Evolutionary conservation across 2,113 vertebrate species (phyloP), one percentile per base, ranked within the genome.

Genomic region (Chelonoidis abingdonii): DNA sequence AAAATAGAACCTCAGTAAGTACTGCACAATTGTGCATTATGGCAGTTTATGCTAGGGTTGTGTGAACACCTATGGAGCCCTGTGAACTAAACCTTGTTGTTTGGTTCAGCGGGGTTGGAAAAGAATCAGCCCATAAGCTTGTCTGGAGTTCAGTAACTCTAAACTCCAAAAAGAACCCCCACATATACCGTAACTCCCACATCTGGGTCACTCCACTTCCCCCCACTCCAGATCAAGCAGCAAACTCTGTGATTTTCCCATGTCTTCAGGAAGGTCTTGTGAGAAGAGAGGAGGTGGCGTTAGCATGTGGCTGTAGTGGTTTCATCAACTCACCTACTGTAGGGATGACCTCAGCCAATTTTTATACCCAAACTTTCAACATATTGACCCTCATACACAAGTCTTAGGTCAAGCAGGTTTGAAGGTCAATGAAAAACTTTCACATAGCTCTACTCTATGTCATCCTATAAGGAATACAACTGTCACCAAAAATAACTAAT

Each of bases 121-220:
- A 52, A 11, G 0, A 5, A 75, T 53, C 72, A 2, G 1, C 3
- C 22, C 65, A 24, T 49, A 25, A 29, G 56, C 0, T 1, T 10
- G 10, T 4, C 24, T 27, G 9, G 35, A 19, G 10, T 24, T 2
- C 17, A 0, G 62, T 11, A 83, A 12, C 54, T 22, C 75, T 12
- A 25, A 0, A 7, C 50, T 41, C 22, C 49, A 2, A 78, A 78
- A 38, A 47, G 41, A 78, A 78, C 10, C 22, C n/a, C 13, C 41
- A 13, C 12, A 27, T 24, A 38, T 72, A 11, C 12, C 6, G 6
- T 21, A 9, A 0, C 10, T 3, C 1, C n/a, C 84, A 21, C 1
- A 29, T 53, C 6, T 3, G 10, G 24, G 1, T 52, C 49, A 35
- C 83, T 59, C 10, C 3, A 29, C 44, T 79, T 49, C 7, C 5